These are phyloP conservation scores for Sus cebifrons DNA, from an alignment of 2,797 vertebrate species.

Conservation along the genomic window DNA sequence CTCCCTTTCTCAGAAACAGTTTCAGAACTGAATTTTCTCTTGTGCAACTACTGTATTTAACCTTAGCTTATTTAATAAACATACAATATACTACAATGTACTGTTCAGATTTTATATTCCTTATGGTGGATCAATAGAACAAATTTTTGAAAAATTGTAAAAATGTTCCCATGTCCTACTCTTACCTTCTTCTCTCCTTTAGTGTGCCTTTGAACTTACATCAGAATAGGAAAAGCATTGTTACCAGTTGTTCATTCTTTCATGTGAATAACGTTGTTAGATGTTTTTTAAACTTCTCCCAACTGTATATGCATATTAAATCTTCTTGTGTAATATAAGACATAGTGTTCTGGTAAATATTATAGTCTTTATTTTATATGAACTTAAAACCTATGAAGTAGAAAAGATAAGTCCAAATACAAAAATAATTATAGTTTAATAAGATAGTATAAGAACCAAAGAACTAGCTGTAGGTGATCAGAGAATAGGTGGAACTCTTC, in stretches of 20 bases:
- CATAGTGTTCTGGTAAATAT: background rate
- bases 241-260: background rate
- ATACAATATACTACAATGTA: background rate
- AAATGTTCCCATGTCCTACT: background rate
- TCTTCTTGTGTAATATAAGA: background rate
- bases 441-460: background rate
- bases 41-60: background rate
- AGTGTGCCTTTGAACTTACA: background rate
- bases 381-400: background rate
- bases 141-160: slow-evolving; percentile 32
- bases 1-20: background rate
- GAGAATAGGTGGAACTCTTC: background rate
- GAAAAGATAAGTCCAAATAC: background rate
- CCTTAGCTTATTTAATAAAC: slow-evolving; percentile 2
- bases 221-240: slow-evolving; percentile 5
- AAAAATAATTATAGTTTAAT: background rate
- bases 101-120: background rate
- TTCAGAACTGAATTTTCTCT: slow-evolving; percentile 7
- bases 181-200: slow-evolving; percentile 39
- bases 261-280: background rate
- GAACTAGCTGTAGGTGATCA: background rate
- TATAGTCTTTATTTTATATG: background rate
- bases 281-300: background rate
- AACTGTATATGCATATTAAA: background rate
- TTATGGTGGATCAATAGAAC: background rate